phyloP scores from a whole-genome alignment of 2,888 invertebrate species.

The Pyrrhia umbra region DNA sequence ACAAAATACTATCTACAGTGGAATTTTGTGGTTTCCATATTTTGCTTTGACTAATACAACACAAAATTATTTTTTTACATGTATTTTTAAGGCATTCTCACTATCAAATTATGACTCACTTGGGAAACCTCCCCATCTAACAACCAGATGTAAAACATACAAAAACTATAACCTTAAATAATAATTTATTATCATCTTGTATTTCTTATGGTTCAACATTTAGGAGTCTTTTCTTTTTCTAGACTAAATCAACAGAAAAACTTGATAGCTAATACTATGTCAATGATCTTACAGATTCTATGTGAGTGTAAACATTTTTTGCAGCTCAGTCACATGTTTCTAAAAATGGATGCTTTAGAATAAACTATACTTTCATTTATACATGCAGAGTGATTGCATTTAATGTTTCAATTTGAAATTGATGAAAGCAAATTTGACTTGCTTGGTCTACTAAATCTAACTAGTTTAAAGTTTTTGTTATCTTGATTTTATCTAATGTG shows the following conservation, averaged over 20 bases:
- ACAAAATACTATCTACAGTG: too few species aligned
- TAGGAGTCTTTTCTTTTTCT: neutral
- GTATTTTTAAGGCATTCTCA: neutral
- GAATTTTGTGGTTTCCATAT: neutral
- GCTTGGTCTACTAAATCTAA: neutral
- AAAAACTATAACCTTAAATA: neutral
- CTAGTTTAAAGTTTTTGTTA: neutral
- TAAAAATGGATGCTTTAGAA: constrained; percentile 9
- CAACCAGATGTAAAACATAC: neutral
- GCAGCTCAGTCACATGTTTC: constrained; percentile 26
- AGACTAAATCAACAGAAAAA: constrained; percentile 30
- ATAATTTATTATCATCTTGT: neutral
- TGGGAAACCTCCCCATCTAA: neutral
- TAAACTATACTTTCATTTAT: constrained; percentile 1
- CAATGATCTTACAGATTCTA: constrained; percentile 51
- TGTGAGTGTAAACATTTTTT: constrained; percentile 58
- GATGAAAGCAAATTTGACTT: neutral
- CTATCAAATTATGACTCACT: neutral
- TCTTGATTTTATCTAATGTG: constrained; percentile 11
- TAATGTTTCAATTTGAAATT: constrained; percentile 1
- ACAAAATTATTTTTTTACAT: neutral
- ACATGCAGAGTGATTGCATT: neutral
- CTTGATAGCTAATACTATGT: constrained; percentile 33
- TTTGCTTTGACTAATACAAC: neutral
- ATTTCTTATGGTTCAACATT: neutral